Evolutionary conservation across 2,888 invertebrate genomes (phyloP).

Genomic region (Plebejus argus): DNA sequence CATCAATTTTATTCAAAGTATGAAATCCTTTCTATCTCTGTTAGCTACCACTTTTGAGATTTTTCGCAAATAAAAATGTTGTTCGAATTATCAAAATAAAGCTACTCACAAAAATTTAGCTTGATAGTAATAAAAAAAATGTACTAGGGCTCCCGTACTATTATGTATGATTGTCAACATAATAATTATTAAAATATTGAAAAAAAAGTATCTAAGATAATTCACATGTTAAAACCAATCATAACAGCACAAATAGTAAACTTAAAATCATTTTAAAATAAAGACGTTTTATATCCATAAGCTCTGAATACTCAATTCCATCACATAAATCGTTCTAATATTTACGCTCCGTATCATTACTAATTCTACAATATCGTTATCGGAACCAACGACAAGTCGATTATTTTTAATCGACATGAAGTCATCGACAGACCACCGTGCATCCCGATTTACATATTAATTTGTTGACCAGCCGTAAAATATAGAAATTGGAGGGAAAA

Average conservation of each 20-base stretch:
- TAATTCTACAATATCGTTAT: conserved; percentile 36
- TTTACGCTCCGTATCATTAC: conserved; percentile 10
- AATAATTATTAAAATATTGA: not conserved
- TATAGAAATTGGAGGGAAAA: conserved; percentile 74
- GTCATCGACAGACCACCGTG: conserved; percentile 66
- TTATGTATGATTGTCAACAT: not conserved
- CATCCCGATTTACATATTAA: conserved; percentile 76
- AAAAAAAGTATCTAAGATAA: not conserved
- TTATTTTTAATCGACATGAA: conserved; percentile 49
- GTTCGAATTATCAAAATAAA: no score
- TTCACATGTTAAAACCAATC: not conserved
- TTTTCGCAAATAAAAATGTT: no score
- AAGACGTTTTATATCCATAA: not conserved
- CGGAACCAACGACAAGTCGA: conserved; percentile 39
- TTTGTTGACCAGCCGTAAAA: conserved; percentile 76
- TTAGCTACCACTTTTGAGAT: no score
- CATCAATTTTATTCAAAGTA: no score
- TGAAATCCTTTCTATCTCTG: no score
- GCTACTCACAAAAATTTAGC: no score
- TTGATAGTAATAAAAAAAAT: no score
- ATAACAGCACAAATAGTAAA: not conserved
- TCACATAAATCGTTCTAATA: not conserved
- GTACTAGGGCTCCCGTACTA: no score
- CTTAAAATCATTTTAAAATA: not conserved
- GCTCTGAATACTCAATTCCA: not conserved